Base-by-base conservation (phyloP, 2,113 vertebrate species). In the Chaetodon auriga region DNA sequence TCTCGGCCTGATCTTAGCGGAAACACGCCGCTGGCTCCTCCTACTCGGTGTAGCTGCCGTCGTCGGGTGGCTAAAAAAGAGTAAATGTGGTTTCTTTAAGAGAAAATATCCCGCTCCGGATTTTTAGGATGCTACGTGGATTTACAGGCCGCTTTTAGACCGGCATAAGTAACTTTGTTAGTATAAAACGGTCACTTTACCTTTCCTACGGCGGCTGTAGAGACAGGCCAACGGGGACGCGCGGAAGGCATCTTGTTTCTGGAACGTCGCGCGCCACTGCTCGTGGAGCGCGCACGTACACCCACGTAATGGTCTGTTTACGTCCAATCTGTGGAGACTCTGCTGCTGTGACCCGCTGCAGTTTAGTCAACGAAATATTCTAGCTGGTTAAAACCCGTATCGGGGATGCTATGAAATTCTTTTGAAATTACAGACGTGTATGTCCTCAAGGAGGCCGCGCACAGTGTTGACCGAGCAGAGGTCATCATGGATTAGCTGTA, bases 1-100 rank as follows among this genome's bases (percentile, higher is more conserved):
- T 84, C 84, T 91, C 77, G 92, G 92, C 91, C 93, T 92, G 90
- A 25, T 94, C 82, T 80, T 78, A 94, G 93, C 94, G 95, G 95
- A 96, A 96, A 95, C 93, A 94, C 95, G 93, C 93, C 86, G 92
- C 84, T 88, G 82, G 92, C 94, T 93, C 95, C 94, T 92, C 93
- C 95, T 87, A 92, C 91, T 49, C 83, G 43, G 41, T 14, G 69
- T n/a, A 83, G 84, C 43, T 51, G 85, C 87, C 79, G 86, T 92
- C 79, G 80, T 89, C 80, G 62, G 61, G 14, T n/a, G 68, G 15
- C 84, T 78, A 57, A 25, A 75, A 36, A 80, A 74, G 81, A 7
- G 30, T 3, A 23, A 61, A 2, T 71, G 43, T 35, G 19, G 2
- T 21, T 35, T 58, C 73, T 60, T 68, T 6, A 30, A 43, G 8